phyloP scores from a whole-genome alignment of 1,140 invertebrate genomes.

The Eriosoma lanigerum region DNA sequence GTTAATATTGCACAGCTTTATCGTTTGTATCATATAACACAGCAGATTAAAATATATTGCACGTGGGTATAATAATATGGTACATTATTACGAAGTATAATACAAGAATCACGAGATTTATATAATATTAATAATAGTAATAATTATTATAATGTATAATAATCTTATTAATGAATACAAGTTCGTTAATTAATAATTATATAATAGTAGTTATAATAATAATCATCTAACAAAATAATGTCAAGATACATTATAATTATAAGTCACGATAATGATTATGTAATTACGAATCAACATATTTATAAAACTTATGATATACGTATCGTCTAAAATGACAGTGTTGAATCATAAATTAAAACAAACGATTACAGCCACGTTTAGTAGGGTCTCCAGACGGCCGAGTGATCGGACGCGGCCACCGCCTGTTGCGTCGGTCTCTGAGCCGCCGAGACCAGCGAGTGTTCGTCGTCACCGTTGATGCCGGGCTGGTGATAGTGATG shows the following conservation, averaged over 20 bases:
- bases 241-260: too few relatives aligned
- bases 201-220: conserved; percentile 10
- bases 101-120: conserved; percentile 20
- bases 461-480: not conserved
- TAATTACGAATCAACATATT: too few relatives aligned
- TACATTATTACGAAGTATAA: not conserved
- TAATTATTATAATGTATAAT: not conserved
- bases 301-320: too few relatives aligned
- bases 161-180: too few relatives aligned
- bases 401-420: conserved; percentile 33
- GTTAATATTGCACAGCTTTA: not conserved
- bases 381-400: conserved; percentile 47
- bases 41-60: not conserved
- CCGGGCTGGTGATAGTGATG: conserved; percentile 35
- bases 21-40: not conserved
- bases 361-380: too few relatives aligned
- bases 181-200: not conserved
- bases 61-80: not conserved
- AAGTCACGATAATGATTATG: too few relatives aligned
- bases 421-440: conserved; percentile 33
- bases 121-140: not conserved
- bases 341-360: too few relatives aligned
- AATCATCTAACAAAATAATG: too few relatives aligned
- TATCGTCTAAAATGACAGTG: too few relatives aligned
- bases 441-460: not conserved